Base-by-base conservation (phyloP, 2,113 vertebrate genomes). In the Megalops atlanticus region DNA sequence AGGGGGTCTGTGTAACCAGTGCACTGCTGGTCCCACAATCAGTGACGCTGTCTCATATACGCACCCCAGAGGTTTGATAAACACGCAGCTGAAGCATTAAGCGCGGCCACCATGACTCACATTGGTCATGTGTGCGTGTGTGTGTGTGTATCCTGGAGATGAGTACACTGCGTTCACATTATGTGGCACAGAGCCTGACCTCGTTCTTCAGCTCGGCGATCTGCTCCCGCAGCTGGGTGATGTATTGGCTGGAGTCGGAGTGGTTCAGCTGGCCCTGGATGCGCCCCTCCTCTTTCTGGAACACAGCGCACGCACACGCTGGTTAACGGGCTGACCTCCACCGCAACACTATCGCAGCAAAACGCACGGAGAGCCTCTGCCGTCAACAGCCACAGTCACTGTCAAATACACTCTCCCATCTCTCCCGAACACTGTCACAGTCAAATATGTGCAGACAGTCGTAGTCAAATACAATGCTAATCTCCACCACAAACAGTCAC, bases 181-280 rank as follows among this genome's bases (percentile, higher is more conserved):
- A 21, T 24, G 64, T 69, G 5, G 31, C 31, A 27, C 27, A 14
- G 36, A 73, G 70, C 40, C 86, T 87, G 73, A 97, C 97, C 96
- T 98, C 96, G 0, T 94, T 95, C 89, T 97, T 97, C 35, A 98
- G 95, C 85, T 98, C 97, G 31, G 95, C 87, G 16, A 98, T 98
- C 90, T 98, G 96, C 84, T 97, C 96, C 86, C 96, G 95, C 58
- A 98, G 95, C 88, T 96, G 94, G 1, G 90, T 94, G 89, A 98
- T 97, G 88, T 98, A 97, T 92, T 98, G 97, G 27, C 94, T 95
- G 41, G 95, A 97, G 87, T 98, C 97, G 0, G 96, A 97, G 90
- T 97, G 95, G 92, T 98, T 97, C 82, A 98, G 91, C 88, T 98
- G 96, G 69, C 96, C 97, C 85, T 98, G 95, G 88, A 98, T 97